Percentiles rank a stretch among this genome's conserved stretches.
These are phyloP conservation scores for Setipinna tenuifilis DNA, from an alignment of 2,797 vertebrate genomes.

Conservation along the genomic window DNA sequence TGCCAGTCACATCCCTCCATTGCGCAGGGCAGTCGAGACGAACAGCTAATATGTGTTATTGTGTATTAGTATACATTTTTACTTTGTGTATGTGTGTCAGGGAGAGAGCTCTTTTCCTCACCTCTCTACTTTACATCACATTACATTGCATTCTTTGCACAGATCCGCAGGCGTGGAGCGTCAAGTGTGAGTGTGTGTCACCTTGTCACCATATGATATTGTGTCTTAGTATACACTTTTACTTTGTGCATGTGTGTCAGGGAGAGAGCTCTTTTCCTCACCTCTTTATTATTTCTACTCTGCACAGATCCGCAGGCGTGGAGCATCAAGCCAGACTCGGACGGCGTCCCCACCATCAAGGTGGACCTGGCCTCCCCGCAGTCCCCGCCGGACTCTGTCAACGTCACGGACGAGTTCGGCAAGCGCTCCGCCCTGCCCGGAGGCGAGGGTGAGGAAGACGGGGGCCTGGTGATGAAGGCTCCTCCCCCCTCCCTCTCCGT, in stretches of 20 bases:
- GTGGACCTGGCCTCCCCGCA: conserved; percentile 93
- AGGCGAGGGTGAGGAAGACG: conserved; percentile 63
- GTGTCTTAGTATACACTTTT: too few species aligned
- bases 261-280: not conserved
- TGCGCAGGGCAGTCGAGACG: not conserved
- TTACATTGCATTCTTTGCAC: conserved; percentile 25
- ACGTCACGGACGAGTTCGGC: conserved; percentile 79
- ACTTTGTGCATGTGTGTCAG: not conserved
- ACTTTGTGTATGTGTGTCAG: too few species aligned
- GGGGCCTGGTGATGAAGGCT: conserved; percentile 81
- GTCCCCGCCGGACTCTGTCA: conserved; percentile 83
- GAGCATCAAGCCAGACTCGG: conserved; percentile 71
- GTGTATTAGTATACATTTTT: too few species aligned
- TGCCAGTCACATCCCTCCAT: not conserved
- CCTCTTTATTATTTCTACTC: not conserved
- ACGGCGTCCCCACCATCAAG: conserved; percentile 85
- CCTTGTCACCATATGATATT: too few species aligned
- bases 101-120: not conserved
- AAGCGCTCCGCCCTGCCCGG: conserved; percentile 49
- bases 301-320: conserved; percentile 86
- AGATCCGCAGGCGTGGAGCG: conserved; percentile 88
- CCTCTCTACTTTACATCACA: too few species aligned
- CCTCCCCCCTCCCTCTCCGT: conserved; percentile 62
- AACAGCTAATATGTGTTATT: not conserved
- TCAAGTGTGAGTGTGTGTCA: conserved; percentile 59